Percentiles rank a stretch among this genome's conserved stretches.
Conservation (phyloP, 2,113 vertebrate species). For the Rallus limicola region DNA sequence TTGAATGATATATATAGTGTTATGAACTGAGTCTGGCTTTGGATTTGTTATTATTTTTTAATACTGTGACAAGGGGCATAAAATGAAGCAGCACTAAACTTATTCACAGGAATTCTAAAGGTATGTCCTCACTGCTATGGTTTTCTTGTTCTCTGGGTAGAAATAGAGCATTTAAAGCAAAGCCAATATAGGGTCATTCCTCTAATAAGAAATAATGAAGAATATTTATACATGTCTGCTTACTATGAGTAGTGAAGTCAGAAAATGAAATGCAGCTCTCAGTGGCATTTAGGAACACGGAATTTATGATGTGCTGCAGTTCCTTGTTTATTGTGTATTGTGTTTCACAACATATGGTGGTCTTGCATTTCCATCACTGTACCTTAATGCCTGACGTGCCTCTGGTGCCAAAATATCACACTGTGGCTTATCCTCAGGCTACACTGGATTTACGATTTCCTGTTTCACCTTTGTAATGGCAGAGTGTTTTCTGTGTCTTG, state of each 20-base stretch:
- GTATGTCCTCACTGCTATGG: neutral
- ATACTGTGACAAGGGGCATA: neutral
- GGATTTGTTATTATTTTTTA: neutral
- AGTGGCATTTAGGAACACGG: neutral
- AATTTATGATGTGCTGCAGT: neutral
- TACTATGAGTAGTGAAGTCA: neutral
- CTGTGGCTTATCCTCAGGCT: neutral
- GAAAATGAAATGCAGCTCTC: neutral
- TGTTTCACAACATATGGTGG: neutral
- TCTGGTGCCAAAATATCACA: neutral
- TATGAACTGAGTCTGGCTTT: neutral
- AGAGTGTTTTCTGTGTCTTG: neutral
- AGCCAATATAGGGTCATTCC: neutral
- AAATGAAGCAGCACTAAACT: neutral
- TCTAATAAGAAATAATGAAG: neutral
- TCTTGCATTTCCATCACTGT: neutral
- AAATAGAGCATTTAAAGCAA: neutral
- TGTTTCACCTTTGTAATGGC: neutral
- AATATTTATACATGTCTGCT: neutral
- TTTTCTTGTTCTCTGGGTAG: neutral
- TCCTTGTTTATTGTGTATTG: neutral
- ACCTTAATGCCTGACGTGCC: neutral
- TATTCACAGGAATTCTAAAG: neutral
- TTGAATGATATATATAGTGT: neutral
- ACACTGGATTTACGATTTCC: conserved; percentile 2